phyloP scores from a whole-genome alignment of 2,113 vertebrate genomes.

The Erpornis zantholeuca region DNA sequence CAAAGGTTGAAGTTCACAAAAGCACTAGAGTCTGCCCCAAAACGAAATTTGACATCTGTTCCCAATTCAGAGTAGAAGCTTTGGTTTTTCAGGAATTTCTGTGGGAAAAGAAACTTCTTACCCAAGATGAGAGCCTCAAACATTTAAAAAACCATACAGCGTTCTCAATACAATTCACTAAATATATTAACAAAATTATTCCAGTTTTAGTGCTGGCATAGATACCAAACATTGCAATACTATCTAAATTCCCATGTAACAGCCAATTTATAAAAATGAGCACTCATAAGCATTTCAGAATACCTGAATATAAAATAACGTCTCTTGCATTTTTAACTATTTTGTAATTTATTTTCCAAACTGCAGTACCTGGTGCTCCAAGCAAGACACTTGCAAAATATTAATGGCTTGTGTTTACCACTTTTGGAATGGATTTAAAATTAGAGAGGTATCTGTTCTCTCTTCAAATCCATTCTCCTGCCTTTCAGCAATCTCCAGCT shows the following conservation, averaged over 20 bases:
- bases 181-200: background rate
- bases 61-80: background rate
- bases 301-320: background rate
- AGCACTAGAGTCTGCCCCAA: background rate
- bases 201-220: background rate
- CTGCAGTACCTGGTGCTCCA: background rate
- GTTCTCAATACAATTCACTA: background rate
- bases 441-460: background rate
- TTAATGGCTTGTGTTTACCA: background rate
- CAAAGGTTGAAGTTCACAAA: slow-evolving; percentile 17
- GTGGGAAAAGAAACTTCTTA: background rate
- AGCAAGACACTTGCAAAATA: background rate
- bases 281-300: background rate
- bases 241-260: background rate
- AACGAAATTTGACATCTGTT: background rate
- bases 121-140: background rate
- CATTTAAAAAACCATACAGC: background rate
- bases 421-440: background rate
- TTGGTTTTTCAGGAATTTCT: background rate
- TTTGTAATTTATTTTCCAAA: background rate
- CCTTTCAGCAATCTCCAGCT: background rate
- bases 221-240: background rate
- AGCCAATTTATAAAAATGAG: background rate
- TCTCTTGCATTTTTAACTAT: background rate
- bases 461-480: background rate